Conservation (phyloP, 2,797 vertebrate genomes). For the Mormyrops boulengeri region DNA sequence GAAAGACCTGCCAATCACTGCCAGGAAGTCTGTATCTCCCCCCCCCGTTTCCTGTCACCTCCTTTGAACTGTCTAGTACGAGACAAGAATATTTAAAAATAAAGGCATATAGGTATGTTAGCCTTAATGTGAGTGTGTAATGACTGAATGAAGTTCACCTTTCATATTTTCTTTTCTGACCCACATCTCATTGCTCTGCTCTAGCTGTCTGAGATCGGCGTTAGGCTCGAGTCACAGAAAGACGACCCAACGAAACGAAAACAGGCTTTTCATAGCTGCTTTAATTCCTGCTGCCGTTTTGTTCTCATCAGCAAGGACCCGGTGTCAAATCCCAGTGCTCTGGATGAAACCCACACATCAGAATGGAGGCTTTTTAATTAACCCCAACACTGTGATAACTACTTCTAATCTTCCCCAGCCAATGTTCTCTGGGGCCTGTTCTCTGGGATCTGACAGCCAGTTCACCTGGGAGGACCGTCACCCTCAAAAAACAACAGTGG, state of each 20-base stretch:
- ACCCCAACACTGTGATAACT: constrained; percentile 20
- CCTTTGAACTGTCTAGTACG: background rate
- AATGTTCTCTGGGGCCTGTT: background rate
- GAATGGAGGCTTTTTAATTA: constrained; percentile 34
- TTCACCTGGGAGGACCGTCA: background rate
- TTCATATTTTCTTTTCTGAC: background rate
- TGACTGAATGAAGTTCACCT: background rate
- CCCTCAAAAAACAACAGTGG: background rate
- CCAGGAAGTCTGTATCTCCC: background rate
- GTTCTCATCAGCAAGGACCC: background rate
- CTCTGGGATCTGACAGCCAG: background rate
- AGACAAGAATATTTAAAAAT: background rate
- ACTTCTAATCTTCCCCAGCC: background rate
- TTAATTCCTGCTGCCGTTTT: background rate
- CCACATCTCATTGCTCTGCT: background rate
- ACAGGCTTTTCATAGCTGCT: background rate
- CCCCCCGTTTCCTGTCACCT: background rate
- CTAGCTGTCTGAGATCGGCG: background rate
- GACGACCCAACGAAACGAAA: background rate
- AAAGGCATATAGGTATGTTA: background rate
- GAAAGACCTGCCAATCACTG: background rate
- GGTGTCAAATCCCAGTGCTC: constrained; percentile 21
- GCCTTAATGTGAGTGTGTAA: background rate
- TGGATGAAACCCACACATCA: constrained; percentile 4
- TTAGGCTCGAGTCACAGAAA: background rate